Base-by-base conservation (phyloP, 2,888 invertebrate genomes). In the Hirtodrosophila histrioides region DNA sequence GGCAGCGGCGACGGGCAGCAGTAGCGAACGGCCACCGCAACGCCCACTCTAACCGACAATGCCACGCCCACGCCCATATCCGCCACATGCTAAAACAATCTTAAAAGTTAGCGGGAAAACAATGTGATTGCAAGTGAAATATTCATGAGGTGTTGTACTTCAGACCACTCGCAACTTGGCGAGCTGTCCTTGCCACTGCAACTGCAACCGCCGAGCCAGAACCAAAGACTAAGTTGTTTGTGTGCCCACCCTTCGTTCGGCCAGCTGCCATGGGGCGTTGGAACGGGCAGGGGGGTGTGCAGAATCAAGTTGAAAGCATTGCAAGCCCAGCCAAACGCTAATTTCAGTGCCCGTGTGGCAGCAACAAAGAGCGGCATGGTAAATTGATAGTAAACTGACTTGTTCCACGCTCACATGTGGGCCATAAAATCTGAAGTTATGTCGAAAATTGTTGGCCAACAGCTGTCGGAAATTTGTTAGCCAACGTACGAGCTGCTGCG, bases 91-190 rank as follows among this genome's bases (percentile, higher is more conserved):
- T 84, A 84, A 81, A 85, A 86, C 84, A 86, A 86, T 85, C 84
- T 85, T 78, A 81, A 82, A 85, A 85, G 84, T 86, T 84, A 79
- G 79, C 86, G 87, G 78, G 71, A 87, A 86, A 87, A 87, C 86
- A 86, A 86, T 88, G 88, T 88, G 88, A 88, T 88, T 86, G 86
- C 83, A 76, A 83, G 81, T 88, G 88, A 88, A 88, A 86, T 88
- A 88, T 88, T 86, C 88, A 88, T 88, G 85, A 81, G 79, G 45
- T 73, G 60, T 50, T 60, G 60, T 63, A 29, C 63, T 63, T 54
- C 36, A 46, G 45, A 46, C 51, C 51, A 41, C 53, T 53, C 55
- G 67, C 73, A 63, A 69, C 69, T 51, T 61, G 69, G 49, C 48
- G 43, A 50, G 39, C 57, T 51, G 53, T 46, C 65, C 74, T 53